A percentile compares a stretch with the other conserved stretches of the same genome.
Conservation (phyloP, 2,888 invertebrate genomes). For the Ormyrus pomaceus region DNA sequence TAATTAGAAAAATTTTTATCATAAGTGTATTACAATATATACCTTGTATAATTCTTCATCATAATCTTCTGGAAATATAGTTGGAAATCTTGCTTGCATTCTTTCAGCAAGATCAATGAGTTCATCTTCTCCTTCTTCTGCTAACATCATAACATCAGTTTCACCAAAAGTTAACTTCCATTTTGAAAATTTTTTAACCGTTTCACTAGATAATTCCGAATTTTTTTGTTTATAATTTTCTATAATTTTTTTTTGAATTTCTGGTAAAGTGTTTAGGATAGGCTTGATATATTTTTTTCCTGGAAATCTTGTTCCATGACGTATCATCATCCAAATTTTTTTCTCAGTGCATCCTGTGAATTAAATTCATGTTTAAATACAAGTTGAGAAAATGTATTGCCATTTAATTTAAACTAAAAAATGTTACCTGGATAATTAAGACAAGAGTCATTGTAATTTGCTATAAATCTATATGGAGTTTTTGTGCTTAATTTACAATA, state of each 20-base stretch:
- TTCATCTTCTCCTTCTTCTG: slow-evolving; percentile 87
- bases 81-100: slow-evolving; percentile 84
- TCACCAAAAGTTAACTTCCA: slow-evolving; percentile 80
- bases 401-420: slow-evolving; percentile 4
- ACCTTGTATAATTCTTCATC: slow-evolving; percentile 80
- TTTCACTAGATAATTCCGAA: slow-evolving; percentile 75
- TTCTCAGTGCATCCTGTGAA: slow-evolving; percentile 80
- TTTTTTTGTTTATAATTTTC: slow-evolving; percentile 75
- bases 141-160: slow-evolving; percentile 80
- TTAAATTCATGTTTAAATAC: not conserved
- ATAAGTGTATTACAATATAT: slow-evolving; percentile 57
- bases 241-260: slow-evolving; percentile 78
- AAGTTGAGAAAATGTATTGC: slow-evolving; percentile 10
- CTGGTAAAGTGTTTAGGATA: slow-evolving; percentile 78
- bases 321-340: slow-evolving; percentile 85
- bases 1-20: not conserved
- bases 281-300: slow-evolving; percentile 78
- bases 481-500: slow-evolving; percentile 80
- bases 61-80: slow-evolving; percentile 80
- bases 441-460: slow-evolving; percentile 80
- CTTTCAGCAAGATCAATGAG: slow-evolving; percentile 84
- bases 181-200: slow-evolving; percentile 76
- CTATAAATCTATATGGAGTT: slow-evolving; percentile 85
- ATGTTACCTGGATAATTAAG: slow-evolving; percentile 78
- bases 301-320: slow-evolving; percentile 89